phyloP scores from a whole-genome alignment of 2,888 invertebrate species.

The Agrotis puta region DNA sequence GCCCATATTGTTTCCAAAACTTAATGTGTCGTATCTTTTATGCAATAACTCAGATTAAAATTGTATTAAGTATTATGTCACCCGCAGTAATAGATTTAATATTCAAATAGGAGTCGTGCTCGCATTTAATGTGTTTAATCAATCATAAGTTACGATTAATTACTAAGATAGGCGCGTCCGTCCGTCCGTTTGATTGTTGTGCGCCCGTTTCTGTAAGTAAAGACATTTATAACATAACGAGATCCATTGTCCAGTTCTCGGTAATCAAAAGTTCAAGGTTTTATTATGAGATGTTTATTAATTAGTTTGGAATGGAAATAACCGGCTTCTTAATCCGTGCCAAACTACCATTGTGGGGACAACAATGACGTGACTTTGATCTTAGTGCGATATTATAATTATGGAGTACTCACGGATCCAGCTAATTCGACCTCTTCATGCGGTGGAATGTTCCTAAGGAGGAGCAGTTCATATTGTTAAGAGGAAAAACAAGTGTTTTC shows the following conservation, averaged over 20 bases:
- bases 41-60: slow-evolving; percentile 89
- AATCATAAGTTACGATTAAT: slow-evolving; percentile 90
- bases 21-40: slow-evolving; percentile 82
- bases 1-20: slow-evolving; percentile 87
- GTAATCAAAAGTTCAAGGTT: slow-evolving; percentile 89
- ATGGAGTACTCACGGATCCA: slow-evolving; percentile 58
- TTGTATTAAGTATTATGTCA: slow-evolving; percentile 89
- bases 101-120: slow-evolving; percentile 90
- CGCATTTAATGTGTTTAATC: slow-evolving; percentile 89
- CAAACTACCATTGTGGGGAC: slow-evolving; percentile 78
- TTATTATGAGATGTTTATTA: slow-evolving; percentile 87
- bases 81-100: slow-evolving; percentile 87
- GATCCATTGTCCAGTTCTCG: slow-evolving; percentile 86
- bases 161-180: slow-evolving; percentile 87
- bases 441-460: slow-evolving; percentile 41
- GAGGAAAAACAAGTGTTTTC: slow-evolving; percentile 65
- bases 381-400: slow-evolving; percentile 66
- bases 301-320: slow-evolving; percentile 84
- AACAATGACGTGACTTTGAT: slow-evolving; percentile 81
- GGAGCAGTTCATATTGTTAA: slow-evolving; percentile 62
- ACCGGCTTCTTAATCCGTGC: slow-evolving; percentile 79
- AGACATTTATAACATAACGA: slow-evolving; percentile 82
- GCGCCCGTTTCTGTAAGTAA: slow-evolving; percentile 77
- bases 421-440: slow-evolving; percentile 47
- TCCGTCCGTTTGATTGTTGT: slow-evolving; percentile 80